phyloP scores from a whole-genome alignment of 2,113 vertebrate genomes.

The Aepyceros melampus region DNA sequence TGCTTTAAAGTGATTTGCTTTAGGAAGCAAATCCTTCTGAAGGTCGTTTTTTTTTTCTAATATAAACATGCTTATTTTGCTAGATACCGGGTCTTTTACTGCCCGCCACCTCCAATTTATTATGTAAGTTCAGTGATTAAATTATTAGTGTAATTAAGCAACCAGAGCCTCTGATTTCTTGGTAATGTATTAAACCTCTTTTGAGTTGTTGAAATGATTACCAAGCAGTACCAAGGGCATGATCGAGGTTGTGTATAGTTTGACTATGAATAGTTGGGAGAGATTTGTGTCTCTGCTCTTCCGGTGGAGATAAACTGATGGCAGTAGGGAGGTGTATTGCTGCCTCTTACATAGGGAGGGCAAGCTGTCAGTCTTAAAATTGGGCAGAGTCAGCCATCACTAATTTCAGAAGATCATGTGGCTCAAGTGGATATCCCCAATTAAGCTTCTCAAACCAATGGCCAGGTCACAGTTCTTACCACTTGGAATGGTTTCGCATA shows the following conservation, averaged over 20 bases:
- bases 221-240: neutral
- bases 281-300: neutral
- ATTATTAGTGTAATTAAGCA: neutral
- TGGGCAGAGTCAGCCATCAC: neutral
- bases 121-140: neutral
- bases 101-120: neutral
- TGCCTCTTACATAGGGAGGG: neutral
- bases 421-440: neutral
- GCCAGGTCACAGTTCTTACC: neutral
- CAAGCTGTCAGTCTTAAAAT: neutral
- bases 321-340: neutral
- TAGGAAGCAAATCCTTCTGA: neutral
- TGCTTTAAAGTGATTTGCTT: conserved; percentile 11
- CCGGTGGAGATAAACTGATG: neutral
- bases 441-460: neutral
- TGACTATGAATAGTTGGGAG: neutral
- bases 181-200: neutral
- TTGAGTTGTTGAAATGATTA: neutral
- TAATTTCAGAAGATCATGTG: neutral
- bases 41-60: neutral
- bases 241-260: neutral
- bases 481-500: neutral
- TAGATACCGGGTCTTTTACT: neutral
- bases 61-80: neutral
- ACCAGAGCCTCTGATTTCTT: neutral